Base-by-base conservation (phyloP, 2,797 vertebrate genomes). In the Adelosebastes latens region DNA sequence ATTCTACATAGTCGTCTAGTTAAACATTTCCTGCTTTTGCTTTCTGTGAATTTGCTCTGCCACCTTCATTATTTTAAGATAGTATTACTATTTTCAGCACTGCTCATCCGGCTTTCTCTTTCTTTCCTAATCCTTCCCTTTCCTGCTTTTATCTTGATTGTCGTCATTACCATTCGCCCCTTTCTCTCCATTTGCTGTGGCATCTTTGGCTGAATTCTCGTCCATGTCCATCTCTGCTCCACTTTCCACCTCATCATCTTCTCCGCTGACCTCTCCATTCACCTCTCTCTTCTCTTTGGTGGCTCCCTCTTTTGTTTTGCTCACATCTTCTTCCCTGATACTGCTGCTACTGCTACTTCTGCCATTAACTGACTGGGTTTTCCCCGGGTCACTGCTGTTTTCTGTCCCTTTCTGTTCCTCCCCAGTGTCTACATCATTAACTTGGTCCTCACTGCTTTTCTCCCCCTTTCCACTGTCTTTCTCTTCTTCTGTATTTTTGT, bases 361-460 rank as follows among this genome's bases (percentile, higher is more conserved):
- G 74, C 52, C 5, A 4, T 58, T 90, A 82, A 89, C 86, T 75
- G 89, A 53, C 73, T 67, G 74, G 60, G 77, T 79, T 66, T 79
- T 88, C 29, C 34, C 82, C 10, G 72, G 77, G 59, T 87, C 86
- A 14, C 58, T 34, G 70, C 64, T 55, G 77, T 81, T 85, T 80
- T 87, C 83, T 56, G 29, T 66, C 77, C 81, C 81, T 68, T 83
- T 81, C 75, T 88, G 55, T 68, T 80, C 73, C 77, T 85, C 81
- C 62, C 65, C 81, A n/a, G 55, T 81, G 80, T 89, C 89, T 83
- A 49, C 81, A 81, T 89, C 91, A 79, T 92, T 90, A 84, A 68
- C 72, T 34, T 70, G 72, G 29, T 78, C 82, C 64, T 84, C 27
- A 29, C 25, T 71, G 72, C 62, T 77, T 32, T 79, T 82, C 70